These are phyloP conservation scores for Menidia menidia DNA, from an alignment of 2,797 vertebrate genomes.

Conservation along the genomic window DNA sequence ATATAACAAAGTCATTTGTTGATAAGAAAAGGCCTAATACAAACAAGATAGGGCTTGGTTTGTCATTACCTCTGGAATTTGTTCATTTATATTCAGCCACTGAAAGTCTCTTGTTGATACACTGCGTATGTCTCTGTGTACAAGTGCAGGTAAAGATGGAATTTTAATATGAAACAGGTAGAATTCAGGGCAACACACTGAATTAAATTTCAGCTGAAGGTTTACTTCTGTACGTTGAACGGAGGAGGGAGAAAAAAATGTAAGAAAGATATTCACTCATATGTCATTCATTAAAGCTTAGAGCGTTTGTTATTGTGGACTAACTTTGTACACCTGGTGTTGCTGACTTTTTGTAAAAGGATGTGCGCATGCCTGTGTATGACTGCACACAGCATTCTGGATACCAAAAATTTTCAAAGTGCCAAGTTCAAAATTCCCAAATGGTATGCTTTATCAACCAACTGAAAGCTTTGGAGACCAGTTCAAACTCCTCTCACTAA, in stretches of 20 bases:
- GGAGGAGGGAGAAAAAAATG: conserved; percentile 36
- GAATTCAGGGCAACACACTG: conserved; percentile 57
- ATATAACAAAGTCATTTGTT: conserved; percentile 82
- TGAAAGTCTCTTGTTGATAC: conserved; percentile 59
- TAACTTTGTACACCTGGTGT: conserved; percentile 48
- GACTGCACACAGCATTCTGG: conserved; percentile 22
- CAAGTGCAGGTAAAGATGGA: conserved; percentile 44
- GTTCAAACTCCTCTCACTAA: conserved; percentile 7
- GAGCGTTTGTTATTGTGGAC: conserved; percentile 72
- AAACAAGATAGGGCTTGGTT: conserved; percentile 69
- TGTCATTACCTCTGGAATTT: conserved; percentile 83
- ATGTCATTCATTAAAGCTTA: conserved; percentile 73
- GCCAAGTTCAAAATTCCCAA: conserved; percentile 16
- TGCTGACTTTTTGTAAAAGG: conserved; percentile 42
- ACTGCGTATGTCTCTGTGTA: conserved; percentile 40
- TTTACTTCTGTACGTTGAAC: conserved; percentile 31
- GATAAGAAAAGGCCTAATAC: conserved; percentile 67
- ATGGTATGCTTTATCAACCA: conserved; percentile 40
- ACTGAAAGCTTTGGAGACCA: conserved; percentile 21
- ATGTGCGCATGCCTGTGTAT: conserved; percentile 9
- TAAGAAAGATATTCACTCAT: conserved; percentile 32
- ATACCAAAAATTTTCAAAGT: conserved; percentile 38
- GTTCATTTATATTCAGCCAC: conserved; percentile 67
- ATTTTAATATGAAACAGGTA: conserved; percentile 69
- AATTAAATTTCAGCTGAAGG: conserved; percentile 53